A percentile compares a stretch with the other conserved stretches of the same genome.
These are phyloP conservation scores for Sthenelais limicola DNA, from an alignment of 2,888 invertebrate species.

Conservation along the genomic window DNA sequence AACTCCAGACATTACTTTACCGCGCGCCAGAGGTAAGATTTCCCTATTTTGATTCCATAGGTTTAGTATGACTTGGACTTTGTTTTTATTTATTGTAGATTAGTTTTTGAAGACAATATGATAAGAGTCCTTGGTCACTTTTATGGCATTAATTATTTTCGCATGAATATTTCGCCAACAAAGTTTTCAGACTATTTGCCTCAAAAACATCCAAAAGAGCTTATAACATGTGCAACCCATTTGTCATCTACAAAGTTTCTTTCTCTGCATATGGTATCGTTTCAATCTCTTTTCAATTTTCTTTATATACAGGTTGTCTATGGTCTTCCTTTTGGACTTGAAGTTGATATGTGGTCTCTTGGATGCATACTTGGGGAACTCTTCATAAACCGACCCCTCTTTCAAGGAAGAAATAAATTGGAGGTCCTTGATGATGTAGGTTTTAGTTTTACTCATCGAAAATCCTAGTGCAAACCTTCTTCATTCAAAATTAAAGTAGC, in stretches of 20 bases:
- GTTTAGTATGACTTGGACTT: too few species aligned
- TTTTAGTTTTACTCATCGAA: too few species aligned
- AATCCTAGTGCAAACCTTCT: too few species aligned
- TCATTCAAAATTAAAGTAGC: too few species aligned
- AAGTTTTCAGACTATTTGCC: too few species aligned
- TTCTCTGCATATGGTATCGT: not conserved
- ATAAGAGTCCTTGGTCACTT: too few species aligned
- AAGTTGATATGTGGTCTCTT: slow-evolving; percentile 69
- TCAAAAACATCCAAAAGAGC: too few species aligned
- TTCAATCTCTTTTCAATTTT: not conserved
- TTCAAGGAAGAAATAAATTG: slow-evolving; percentile 57
- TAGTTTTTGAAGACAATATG: too few species aligned
- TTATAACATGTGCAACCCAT: not conserved
- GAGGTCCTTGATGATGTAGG: slow-evolving; percentile 58
- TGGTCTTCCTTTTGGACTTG: slow-evolving; percentile 66
- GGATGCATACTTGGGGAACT: slow-evolving; percentile 68
- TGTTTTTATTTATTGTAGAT: too few species aligned
- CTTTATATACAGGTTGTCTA: slow-evolving; percentile 60
- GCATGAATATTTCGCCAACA: too few species aligned
- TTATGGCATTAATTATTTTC: too few species aligned
- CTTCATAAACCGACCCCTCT: slow-evolving; percentile 59
- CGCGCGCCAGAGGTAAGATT: slow-evolving; percentile 67
- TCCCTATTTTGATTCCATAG: too few species aligned
- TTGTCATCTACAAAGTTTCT: not conserved
- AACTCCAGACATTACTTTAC: slow-evolving; percentile 67